A percentile compares a stretch with the other conserved stretches of the same genome.
Conservation (phyloP, 1,140 invertebrate species). For the Coelopa frigida region DNA sequence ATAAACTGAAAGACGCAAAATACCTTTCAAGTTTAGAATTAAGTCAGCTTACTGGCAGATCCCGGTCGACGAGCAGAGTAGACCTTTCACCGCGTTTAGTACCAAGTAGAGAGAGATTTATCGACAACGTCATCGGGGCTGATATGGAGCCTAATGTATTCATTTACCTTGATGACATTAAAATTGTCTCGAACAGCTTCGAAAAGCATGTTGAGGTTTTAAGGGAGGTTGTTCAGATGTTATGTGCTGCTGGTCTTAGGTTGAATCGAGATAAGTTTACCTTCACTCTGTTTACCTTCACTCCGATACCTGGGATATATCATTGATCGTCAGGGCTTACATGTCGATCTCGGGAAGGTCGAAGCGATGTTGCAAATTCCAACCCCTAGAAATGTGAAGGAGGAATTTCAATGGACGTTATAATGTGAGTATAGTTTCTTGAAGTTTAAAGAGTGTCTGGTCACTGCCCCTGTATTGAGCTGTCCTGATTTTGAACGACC, state of each 20-base stretch:
- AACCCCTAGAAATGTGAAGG: too few relatives aligned
- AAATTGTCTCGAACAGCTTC: neutral
- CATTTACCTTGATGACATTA: neutral
- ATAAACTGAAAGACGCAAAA: neutral
- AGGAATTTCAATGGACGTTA: too few relatives aligned
- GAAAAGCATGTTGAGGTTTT: neutral
- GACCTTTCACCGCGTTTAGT: neutral
- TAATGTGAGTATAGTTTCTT: too few relatives aligned
- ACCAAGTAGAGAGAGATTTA: conserved; percentile 14
- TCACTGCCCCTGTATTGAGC: too few relatives aligned
- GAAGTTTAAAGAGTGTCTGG: too few relatives aligned
- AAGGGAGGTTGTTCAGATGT: neutral
- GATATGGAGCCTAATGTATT: neutral
- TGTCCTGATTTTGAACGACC: too few relatives aligned
- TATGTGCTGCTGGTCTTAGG: neutral
- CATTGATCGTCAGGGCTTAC: too few relatives aligned
- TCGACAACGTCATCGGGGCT: neutral
- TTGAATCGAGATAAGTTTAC: neutral
- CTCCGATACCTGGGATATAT: too few relatives aligned
- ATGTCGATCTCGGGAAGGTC: neutral
- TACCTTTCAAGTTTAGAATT: neutral
- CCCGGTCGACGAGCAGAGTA: neutral
- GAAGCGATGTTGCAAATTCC: too few relatives aligned
- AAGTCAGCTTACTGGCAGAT: conserved; percentile 4
- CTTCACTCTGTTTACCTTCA: neutral